Conservation (phyloP, 2,113 vertebrate genomes). For the Macaca fascicularis region T2T-MFA8v1.1 NC_088379.1:62231001-62231500, state of each 20-base stretch:
- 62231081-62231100: neutral
- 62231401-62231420: neutral
- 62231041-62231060: neutral
- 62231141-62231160: neutral
- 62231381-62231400: neutral
- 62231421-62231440: neutral
- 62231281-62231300: neutral
- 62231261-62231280: neutral
- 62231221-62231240: neutral
- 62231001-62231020: neutral
- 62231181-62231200: neutral
- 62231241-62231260: neutral
- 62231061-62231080: neutral
- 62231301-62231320: neutral
- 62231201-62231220: neutral
- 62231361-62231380: neutral
- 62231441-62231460: neutral
- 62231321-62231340: neutral
- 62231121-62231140: neutral
- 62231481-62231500: neutral
- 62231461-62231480: neutral
- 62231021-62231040: neutral
- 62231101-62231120: neutral
- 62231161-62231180: neutral
- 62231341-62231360: neutral